A percentile compares a stretch with the other conserved stretches of the same genome.
These are phyloP conservation scores for Bufo bufo DNA, from an alignment of 2,113 vertebrate species.

Conservation along the genomic window DNA sequence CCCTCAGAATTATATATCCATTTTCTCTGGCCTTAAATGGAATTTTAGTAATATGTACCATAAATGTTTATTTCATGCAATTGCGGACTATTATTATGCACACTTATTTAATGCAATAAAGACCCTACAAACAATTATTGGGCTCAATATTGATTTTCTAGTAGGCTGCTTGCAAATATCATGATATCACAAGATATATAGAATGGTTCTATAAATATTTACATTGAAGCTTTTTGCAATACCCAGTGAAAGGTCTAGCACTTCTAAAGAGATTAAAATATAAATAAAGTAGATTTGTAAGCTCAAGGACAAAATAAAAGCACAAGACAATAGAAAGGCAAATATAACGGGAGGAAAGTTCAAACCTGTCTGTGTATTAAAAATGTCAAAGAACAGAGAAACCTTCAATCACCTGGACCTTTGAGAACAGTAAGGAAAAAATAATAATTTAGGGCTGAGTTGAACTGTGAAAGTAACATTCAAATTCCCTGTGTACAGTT, in stretches of 20 bases:
- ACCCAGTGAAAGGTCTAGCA: background rate
- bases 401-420: conserved; percentile 67
- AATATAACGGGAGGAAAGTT: conserved; percentile 70
- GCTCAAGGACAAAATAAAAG: conserved; percentile 65
- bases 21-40: too few species aligned
- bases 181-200: background rate
- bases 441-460: conserved; percentile 59
- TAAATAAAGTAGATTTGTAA: conserved; percentile 61
- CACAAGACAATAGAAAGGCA: conserved; percentile 53
- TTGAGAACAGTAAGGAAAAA: conserved; percentile 65
- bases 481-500: background rate
- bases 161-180: too few species aligned
- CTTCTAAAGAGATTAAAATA: conserved; percentile 21
- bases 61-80: too few species aligned
- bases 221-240: background rate
- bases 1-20: too few species aligned
- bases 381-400: conserved; percentile 75
- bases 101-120: too few species aligned
- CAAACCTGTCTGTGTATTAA: conserved; percentile 72
- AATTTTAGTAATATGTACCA: too few species aligned
- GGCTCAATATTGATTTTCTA: too few species aligned
- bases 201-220: background rate
- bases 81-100: too few species aligned
- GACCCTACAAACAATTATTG: too few species aligned
- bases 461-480: background rate